A percentile compares a stretch with the other conserved stretches of the same genome.
Conservation (phyloP, 2,113 vertebrate genomes). For the Eira barbara region DNA sequence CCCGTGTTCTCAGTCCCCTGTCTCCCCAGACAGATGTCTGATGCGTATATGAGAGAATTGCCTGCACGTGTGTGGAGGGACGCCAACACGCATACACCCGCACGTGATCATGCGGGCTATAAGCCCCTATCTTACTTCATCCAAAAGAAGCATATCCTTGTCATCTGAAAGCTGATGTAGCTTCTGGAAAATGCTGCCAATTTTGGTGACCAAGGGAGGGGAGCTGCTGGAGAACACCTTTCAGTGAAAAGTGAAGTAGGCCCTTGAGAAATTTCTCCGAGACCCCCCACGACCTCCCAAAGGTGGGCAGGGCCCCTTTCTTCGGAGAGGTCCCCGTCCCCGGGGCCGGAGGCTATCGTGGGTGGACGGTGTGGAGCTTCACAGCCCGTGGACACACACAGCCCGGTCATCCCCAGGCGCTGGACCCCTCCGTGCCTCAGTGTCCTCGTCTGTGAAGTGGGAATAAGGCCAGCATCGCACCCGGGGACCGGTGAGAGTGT, state of each 20-base stretch:
- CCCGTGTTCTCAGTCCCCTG: rapidly evolving
- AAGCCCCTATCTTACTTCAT: rapidly evolving
- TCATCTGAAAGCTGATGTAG: too few relatives aligned
- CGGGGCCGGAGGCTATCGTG: rapidly evolving
- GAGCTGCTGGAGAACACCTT: too few relatives aligned
- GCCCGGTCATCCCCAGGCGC: neutral
- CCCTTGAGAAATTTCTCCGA: neutral
- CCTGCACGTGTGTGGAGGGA: rapidly evolving
- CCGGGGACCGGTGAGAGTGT: neutral
- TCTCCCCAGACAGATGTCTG: rapidly evolving
- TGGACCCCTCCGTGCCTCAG: neutral
- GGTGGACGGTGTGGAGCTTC: rapidly evolving
- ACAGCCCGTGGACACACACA: too few relatives aligned
- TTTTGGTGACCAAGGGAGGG: neutral
- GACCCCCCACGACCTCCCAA: neutral
- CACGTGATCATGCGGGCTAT: rapidly evolving
- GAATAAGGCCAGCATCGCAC: too few relatives aligned
- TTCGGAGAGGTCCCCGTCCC: neutral
- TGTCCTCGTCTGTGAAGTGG: too few relatives aligned
- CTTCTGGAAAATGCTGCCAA: neutral
- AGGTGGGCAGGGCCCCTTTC: neutral
- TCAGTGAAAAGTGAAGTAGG: neutral
- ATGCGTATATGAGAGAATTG: rapidly evolving
- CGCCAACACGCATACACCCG: rapidly evolving
- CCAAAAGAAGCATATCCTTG: neutral